Conservation (phyloP, 1,140 invertebrate species). For the Steinernema khuongi region DNA sequence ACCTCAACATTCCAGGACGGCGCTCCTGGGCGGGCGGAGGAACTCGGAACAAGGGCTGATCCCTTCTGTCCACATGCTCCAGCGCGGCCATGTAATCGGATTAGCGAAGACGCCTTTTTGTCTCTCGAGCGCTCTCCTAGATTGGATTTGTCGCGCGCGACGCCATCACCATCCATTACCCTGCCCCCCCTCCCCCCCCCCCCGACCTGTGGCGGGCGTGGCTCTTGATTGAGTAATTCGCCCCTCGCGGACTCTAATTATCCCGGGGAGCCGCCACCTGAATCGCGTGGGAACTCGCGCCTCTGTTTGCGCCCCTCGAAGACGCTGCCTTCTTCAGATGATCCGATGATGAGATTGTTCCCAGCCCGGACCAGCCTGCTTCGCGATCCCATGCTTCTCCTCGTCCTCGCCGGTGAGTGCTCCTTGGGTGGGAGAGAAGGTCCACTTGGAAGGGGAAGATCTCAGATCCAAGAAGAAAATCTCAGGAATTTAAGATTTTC, state of each 20-base stretch:
- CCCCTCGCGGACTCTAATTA: neutral
- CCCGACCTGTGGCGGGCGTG: neutral
- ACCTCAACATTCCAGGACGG: too few species aligned
- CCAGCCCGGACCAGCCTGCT: too few species aligned
- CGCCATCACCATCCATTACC: constrained; percentile 8
- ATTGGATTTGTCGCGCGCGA: constrained; percentile 13
- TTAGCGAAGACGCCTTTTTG: constrained; percentile 13
- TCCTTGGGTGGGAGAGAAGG: too few species aligned
- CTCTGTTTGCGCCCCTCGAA: neutral
- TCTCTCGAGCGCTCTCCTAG: constrained; percentile 5
- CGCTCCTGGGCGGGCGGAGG: too few species aligned
- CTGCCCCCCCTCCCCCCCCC: neutral
- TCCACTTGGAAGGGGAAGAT: too few species aligned
- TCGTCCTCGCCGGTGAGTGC: too few species aligned
- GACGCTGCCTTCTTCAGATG: too few species aligned
- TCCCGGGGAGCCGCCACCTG: neutral
- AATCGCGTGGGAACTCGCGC: neutral
- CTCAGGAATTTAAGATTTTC: too few species aligned
- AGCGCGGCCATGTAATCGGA: neutral
- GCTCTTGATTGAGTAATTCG: neutral
- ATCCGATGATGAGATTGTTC: too few species aligned
- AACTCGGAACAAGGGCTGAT: neutral
- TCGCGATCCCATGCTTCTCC: too few species aligned
- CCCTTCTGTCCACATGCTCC: neutral
- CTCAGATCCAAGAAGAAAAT: too few species aligned